Evolutionary conservation across 2,113 vertebrate species (phyloP), one percentile per base, ranked within the genome.

Genomic region (Mustelus asterias): DNA sequence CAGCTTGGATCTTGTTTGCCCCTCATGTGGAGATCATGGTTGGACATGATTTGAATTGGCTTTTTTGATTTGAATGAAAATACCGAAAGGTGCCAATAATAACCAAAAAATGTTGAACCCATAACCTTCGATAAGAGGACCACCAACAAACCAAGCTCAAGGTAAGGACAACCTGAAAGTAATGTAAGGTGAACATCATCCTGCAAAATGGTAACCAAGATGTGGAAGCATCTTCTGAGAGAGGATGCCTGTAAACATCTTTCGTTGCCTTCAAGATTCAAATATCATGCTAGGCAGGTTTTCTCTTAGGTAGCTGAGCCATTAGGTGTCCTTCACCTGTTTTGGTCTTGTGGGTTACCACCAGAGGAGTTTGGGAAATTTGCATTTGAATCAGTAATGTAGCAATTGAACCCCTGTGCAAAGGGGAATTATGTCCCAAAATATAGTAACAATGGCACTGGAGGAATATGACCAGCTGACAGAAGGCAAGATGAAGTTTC

Each of bases 401-500:
- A 37, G 18, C 60, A 93, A 93, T 37, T 65, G n/a, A 41, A 93
- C 29, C 26, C 3, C 26, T 26, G 1, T 65, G 89, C 60, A 65
- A 22, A 65, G 9, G 9, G 33, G 60, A 93, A 65, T 93, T 16
- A 22, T 37, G 60, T 14, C 18, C 89, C n/a, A 63, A 65, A 93
- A 3, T 37, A 9, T 37, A 65, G 18, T 5, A 65, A 37, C 58
- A 33, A 14, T 33, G 60, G 4, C 33, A 16, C 6, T 65, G 60
- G 6, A 37, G 65, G 89, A 22, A 37, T 20, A 93, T 16, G n/a
- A 93, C 9, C 2, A 37, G 60, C 63, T 93, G 89, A 65, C 89
- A 93, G 89, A 67, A 41, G 88, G 29, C 29, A 92, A 37, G 89
- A 93, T 93, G 8, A 37, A 93, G n/a, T 93, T 93, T 93, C n/a